Base-by-base conservation (phyloP, 2,113 vertebrate genomes). In the Aegotheles bennettii region DNA sequence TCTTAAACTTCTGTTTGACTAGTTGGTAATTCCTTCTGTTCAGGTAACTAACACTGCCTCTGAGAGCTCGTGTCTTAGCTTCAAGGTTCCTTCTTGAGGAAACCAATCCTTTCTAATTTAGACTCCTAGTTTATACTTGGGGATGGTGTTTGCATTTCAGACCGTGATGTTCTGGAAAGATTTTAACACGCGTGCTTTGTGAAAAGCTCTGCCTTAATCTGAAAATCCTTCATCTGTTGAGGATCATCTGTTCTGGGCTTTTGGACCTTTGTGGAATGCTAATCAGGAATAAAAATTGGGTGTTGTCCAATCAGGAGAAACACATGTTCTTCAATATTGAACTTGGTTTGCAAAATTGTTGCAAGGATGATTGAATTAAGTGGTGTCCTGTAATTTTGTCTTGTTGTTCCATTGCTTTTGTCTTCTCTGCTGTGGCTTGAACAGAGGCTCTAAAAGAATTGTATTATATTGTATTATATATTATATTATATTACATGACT, bases 381-480 rank as follows among this genome's bases (percentile, higher is more conserved):
- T 28, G 11, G 18, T 88, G 79, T 85, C 93, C 92, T 90, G 82
- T 95, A 86, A 91, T 95, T 93, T 73, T 91, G 70, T 77, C 63
- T 36, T 82, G 6, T 84, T 84, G 76, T 89, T 90, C 42, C 76
- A 56, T 94, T 94, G 68, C 21, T 95, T 90, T 63, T 89, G 68
- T 85, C 67, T 89, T 90, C 54, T 88, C 67, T 90, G 79, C 89
- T 83, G 85, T 51, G 71, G 57, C 68, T 93, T 90, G 61, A 95
- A 75, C 65, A 87, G 91, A 86, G 86, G 36, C 91, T 90, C 59
- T 74, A 38, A 87, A 91, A 78, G 94, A 89, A 96, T 91, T 85
- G 26, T 14, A 51, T 86, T 85, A 67, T 74, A n/a, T n/a, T n/a
- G n/a, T n/a, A n/a, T n/a, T n/a, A n/a, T n/a, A n/a, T 14, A 51